These are phyloP conservation scores for Seriola dumerili DNA, from an alignment of 2,113 vertebrate species.

Conservation along the genomic window DNA sequence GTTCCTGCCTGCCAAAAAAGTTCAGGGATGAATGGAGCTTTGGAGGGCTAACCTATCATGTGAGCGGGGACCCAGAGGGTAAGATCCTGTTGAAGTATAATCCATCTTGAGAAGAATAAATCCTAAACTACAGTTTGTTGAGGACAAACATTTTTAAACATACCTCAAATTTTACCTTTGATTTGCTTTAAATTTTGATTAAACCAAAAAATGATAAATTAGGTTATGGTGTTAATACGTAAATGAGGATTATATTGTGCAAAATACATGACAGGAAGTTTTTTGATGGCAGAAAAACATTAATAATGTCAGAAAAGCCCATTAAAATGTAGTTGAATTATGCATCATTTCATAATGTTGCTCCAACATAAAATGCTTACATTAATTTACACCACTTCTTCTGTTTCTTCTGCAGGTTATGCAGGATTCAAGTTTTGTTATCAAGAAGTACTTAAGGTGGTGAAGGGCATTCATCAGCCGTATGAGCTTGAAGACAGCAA, in stretches of 20 bases:
- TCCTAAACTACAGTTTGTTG: not conserved
- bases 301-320: not conserved
- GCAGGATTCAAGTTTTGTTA: slow-evolving; percentile 92
- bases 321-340: slow-evolving; percentile 20
- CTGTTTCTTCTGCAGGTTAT: slow-evolving; percentile 81
- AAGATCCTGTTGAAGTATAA: slow-evolving; percentile 40
- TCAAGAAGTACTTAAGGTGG: slow-evolving; percentile 89
- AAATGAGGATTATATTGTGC: not conserved
- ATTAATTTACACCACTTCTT: slow-evolving; percentile 3
- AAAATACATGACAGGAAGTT: not conserved
- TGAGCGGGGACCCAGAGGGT: slow-evolving; percentile 92
- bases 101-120: not conserved
- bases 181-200: not conserved
- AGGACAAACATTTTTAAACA: not conserved
- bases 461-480: slow-evolving; percentile 92
- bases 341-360: slow-evolving; percentile 2
- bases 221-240: too few species aligned
- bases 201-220: too few species aligned
- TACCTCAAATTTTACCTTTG: not conserved
- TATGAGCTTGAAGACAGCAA: slow-evolving; percentile 84
- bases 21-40: slow-evolving; percentile 92
- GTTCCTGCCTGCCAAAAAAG: slow-evolving; percentile 91
- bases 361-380: slow-evolving; percentile 2
- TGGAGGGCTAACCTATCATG: slow-evolving; percentile 89
- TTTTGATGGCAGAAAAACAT: not conserved